Percentiles rank a stretch among this genome's conserved stretches.
Evolutionary conservation across 2,888 invertebrate genomes (phyloP).

Genomic region (Amblyjoppa fuscipennis): DNA sequence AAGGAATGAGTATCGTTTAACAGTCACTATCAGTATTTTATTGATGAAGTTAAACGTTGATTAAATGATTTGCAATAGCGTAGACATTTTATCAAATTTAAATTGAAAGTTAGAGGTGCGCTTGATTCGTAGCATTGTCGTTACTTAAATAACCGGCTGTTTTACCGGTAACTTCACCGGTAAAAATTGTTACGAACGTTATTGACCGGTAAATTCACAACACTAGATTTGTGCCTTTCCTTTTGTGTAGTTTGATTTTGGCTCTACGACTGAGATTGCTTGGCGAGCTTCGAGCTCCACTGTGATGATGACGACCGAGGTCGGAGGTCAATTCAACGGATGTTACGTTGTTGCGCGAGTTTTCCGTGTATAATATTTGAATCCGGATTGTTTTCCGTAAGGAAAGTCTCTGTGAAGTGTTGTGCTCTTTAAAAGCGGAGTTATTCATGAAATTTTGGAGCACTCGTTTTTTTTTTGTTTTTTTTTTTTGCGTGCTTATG

Average conservation of each 20-base stretch:
- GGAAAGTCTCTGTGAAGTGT: neutral
- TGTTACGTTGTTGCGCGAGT: neutral
- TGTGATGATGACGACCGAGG: neutral
- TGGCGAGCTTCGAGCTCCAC: neutral
- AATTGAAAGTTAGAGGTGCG: no score
- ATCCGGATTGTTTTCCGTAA: conserved; percentile 8
- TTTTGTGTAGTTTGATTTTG: neutral
- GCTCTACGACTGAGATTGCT: neutral
- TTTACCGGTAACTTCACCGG: no score
- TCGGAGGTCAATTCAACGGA: neutral
- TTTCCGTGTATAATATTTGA: neutral
- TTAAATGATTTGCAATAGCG: no score
- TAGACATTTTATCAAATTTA: no score
- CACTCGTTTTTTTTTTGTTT: neutral
- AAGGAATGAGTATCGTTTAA: no score
- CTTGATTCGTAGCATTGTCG: no score
- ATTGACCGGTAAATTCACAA: no score
- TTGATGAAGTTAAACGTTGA: no score
- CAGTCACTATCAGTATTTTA: no score
- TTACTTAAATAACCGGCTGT: no score
- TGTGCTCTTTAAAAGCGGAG: neutral
- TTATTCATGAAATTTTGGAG: neutral
- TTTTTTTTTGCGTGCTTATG: neutral
- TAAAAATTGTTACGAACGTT: no score
- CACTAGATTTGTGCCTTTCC: neutral